Conservation (phyloP, 2,888 invertebrate genomes). For the Plebejus melissa region DNA sequence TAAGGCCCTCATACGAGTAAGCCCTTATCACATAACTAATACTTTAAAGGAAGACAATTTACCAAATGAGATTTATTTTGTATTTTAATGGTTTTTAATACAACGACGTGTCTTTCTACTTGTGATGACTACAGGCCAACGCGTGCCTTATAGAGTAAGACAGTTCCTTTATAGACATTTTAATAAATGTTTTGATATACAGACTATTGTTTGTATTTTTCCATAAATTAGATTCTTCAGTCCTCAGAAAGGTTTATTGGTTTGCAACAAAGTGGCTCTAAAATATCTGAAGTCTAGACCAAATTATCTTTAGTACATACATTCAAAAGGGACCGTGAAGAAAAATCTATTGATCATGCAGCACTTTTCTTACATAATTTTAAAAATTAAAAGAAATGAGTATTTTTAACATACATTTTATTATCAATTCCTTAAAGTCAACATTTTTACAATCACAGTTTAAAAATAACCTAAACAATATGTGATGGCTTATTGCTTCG, state of each 20-base stretch:
- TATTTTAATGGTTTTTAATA: slow-evolving; percentile 6
- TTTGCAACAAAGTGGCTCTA: too few relatives aligned
- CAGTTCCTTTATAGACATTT: slow-evolving; percentile 65
- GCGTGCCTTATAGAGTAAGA: slow-evolving; percentile 59
- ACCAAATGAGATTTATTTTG: slow-evolving; percentile 12
- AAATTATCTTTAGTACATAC: too few relatives aligned
- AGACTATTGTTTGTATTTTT: slow-evolving; percentile 38
- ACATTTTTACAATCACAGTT: slow-evolving; percentile 32
- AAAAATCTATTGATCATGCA: too few relatives aligned
- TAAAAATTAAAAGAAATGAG: neutral
- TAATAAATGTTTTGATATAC: slow-evolving; percentile 57
- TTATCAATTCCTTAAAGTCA: slow-evolving; percentile 32
- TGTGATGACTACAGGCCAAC: slow-evolving; percentile 42
- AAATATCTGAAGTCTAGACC: too few relatives aligned
- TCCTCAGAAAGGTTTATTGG: too few relatives aligned
- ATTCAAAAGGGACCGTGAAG: too few relatives aligned
- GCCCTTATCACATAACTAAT: neutral
- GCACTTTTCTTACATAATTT: neutral
- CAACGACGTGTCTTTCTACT: neutral
- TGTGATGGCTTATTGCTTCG: slow-evolving; percentile 36
- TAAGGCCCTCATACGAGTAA: neutral
- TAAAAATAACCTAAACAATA: slow-evolving; percentile 31
- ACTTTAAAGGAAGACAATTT: neutral
- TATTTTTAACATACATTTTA: slow-evolving; percentile 27
- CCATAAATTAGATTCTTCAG: too few relatives aligned